These are phyloP conservation scores for Euthynnus affinis DNA, from an alignment of 2,797 vertebrate species.

Conservation along the genomic window DNA sequence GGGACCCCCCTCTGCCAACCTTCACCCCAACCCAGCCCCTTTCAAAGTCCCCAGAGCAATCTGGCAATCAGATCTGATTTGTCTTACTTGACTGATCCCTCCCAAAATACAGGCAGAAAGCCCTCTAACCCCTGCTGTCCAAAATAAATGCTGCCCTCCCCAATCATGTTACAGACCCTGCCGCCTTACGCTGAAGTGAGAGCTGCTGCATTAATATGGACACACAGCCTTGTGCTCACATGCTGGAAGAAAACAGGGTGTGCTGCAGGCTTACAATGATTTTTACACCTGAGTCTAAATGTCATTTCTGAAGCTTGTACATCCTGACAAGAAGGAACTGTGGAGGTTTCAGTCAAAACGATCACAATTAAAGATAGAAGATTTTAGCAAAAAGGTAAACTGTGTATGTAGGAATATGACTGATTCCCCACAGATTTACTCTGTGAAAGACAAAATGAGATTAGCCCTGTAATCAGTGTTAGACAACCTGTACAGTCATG, in stretches of 20 bases:
- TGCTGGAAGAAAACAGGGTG: slow-evolving; percentile 4
- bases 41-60: slow-evolving; percentile 78
- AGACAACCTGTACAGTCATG: too few relatives aligned
- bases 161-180: slow-evolving; percentile 41
- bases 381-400: slow-evolving; percentile 5
- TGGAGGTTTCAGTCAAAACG: neutral
- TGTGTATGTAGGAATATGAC: neutral
- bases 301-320: neutral
- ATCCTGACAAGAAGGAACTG: neutral
- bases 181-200: slow-evolving; percentile 48
- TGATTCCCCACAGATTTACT: too few relatives aligned
- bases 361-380: neutral
- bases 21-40: slow-evolving; percentile 62
- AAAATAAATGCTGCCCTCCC: slow-evolving; percentile 42
- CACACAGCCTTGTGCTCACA: slow-evolving; percentile 24
- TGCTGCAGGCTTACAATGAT: neutral
- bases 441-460: too few relatives aligned
- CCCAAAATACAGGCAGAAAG: slow-evolving; percentile 57
- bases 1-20: slow-evolving; percentile 78
- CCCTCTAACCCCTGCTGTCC: slow-evolving; percentile 37
- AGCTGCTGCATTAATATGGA: slow-evolving; percentile 67
- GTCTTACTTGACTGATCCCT: slow-evolving; percentile 85
- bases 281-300: neutral
- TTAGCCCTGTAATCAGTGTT: too few relatives aligned
- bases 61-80: slow-evolving; percentile 87